Evolutionary conservation across 2,888 invertebrate genomes (phyloP).

Genomic region (Agonopterix arenella): DNA sequence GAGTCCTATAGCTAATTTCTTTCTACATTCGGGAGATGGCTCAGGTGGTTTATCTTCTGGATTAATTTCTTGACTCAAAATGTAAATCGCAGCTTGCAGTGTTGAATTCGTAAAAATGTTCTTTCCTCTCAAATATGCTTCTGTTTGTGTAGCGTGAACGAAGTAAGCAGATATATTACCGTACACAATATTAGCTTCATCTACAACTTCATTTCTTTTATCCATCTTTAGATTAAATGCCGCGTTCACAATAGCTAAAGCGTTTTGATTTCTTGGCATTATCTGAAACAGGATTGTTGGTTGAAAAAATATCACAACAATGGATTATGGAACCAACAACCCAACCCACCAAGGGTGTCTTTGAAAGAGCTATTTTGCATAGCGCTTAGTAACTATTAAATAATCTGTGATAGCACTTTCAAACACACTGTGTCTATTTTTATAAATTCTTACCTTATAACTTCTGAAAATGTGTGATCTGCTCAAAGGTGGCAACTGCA

Average conservation of each 20-base stretch:
- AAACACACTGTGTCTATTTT: no score
- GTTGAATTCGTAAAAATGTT: conserved; percentile 47
- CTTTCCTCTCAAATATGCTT: conserved; percentile 67
- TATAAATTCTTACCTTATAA: conserved; percentile 77
- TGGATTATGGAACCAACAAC: no score
- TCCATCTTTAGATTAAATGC: conserved; percentile 80
- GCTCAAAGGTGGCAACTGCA: conserved; percentile 76
- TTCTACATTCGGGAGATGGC: conserved; percentile 81
- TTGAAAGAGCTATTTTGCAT: no score
- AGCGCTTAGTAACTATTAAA: no score
- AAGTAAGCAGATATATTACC: conserved; percentile 79
- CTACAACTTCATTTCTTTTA: conserved; percentile 32
- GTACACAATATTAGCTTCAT: conserved; percentile 76
- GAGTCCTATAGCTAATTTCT: conserved; percentile 82
- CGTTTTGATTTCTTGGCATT: conserved; percentile 85
- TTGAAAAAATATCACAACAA: no score
- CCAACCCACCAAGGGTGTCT: no score
- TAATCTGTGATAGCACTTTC: no score
- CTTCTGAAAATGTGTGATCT: conserved; percentile 72
- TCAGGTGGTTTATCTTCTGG: conserved; percentile 81
- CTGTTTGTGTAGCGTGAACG: conserved; percentile 77
- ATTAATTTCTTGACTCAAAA: conserved; percentile 76
- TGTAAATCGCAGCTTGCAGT: conserved; percentile 67
- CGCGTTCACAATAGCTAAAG: conserved; percentile 86
- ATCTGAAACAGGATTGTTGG: conserved; percentile 64